Conservation (phyloP, 2,888 invertebrate genomes). For the Rhyacophila evoluta region DNA sequence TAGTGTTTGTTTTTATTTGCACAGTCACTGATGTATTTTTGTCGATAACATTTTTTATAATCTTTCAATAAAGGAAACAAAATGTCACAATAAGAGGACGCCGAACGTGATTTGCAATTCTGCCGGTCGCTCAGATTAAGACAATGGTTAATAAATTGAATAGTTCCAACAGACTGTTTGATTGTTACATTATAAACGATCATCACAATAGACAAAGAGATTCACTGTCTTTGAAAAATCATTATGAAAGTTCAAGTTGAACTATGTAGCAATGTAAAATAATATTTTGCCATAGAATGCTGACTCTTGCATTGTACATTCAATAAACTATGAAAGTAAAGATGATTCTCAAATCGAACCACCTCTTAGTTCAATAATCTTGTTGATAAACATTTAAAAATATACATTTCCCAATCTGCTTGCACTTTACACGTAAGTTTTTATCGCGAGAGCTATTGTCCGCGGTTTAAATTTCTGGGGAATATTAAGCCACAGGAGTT, state of each 20-base stretch:
- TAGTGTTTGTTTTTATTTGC: background rate
- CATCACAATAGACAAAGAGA: slow-evolving; percentile 22
- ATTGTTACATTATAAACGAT: slow-evolving; percentile 24
- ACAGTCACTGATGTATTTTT: slow-evolving; percentile 1
- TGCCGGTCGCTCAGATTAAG: background rate
- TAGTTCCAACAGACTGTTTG: slow-evolving; percentile 18
- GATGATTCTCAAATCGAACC: no score
- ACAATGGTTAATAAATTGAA: slow-evolving; percentile 24
- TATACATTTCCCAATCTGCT: no score
- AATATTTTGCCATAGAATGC: background rate
- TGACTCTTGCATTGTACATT: background rate
- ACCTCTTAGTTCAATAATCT: no score
- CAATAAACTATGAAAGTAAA: no score
- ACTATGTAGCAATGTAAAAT: background rate
- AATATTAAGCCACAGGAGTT: no score
- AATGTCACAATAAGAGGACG: slow-evolving; percentile 16
- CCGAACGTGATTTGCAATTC: slow-evolving; percentile 22
- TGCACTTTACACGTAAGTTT: no score
- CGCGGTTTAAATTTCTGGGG: no score
- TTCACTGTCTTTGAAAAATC: background rate
- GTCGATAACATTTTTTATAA: background rate
- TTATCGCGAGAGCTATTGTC: no score
- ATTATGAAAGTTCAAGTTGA: background rate
- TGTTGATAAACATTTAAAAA: no score
- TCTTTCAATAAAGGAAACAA: slow-evolving; percentile 15